Evolutionary conservation across 2,888 invertebrate species (phyloP).

Genomic region (Urechis unicinctus): DNA sequence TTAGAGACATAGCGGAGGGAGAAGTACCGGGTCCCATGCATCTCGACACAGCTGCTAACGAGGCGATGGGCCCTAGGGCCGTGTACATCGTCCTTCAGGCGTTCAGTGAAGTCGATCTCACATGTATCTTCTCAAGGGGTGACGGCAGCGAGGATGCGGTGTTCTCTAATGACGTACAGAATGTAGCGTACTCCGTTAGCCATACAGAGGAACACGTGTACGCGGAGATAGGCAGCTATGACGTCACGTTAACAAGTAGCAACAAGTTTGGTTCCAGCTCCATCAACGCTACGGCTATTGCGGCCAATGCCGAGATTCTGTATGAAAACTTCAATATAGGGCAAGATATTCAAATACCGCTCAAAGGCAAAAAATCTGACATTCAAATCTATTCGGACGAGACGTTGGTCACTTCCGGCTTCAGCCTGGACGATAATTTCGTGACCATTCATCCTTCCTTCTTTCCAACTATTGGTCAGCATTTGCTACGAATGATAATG

Average conservation of each 20-base stretch:
- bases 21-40: conserved; percentile 12
- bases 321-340: conserved; percentile 3
- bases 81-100: conserved; percentile 7
- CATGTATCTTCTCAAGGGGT: conserved; percentile 9
- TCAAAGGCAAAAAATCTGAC: no score
- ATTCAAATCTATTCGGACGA: no score
- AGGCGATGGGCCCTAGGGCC: not conserved
- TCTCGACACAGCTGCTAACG: conserved; percentile 7
- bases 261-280: conserved; percentile 29
- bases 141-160: conserved; percentile 22
- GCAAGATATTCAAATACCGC: no score
- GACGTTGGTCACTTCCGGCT: no score
- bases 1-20: conserved; percentile 16
- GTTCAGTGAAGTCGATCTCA: conserved; percentile 6
- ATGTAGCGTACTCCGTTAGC: not conserved
- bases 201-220: conserved; percentile 23
- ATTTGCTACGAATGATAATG: no score
- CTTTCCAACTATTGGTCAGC: no score
- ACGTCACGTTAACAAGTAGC: conserved; percentile 24
- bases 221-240: conserved; percentile 27
- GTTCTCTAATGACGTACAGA: not conserved
- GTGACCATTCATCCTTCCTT: no score
- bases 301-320: conserved; percentile 1
- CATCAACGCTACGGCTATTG: not conserved
- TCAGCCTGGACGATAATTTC: no score